Percentiles rank a stretch among this genome's conserved stretches.
Conservation (phyloP, 2,797 vertebrate genomes). For the Pangasius mekongensis region DNA sequence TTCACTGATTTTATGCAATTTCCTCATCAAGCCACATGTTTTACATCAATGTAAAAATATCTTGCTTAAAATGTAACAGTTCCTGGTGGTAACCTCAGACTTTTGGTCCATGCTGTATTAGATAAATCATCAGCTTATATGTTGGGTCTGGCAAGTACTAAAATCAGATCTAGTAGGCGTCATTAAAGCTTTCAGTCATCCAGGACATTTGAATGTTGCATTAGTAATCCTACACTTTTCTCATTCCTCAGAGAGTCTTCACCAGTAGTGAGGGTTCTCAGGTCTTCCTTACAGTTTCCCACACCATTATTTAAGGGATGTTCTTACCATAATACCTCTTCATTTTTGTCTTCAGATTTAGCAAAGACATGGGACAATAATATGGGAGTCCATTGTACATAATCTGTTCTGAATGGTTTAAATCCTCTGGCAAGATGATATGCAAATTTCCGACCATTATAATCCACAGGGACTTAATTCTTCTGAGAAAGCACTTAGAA, state of each 20-base stretch:
- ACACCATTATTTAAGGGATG: neutral
- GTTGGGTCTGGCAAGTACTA: neutral
- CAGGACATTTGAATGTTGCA: neutral
- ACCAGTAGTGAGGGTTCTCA: neutral
- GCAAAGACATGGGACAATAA: neutral
- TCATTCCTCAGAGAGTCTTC: neutral
- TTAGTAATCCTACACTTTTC: neutral
- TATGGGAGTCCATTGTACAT: neutral
- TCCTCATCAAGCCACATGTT: neutral
- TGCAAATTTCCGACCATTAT: neutral
- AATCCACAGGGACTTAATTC: neutral
- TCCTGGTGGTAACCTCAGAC: neutral
- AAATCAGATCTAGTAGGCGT: neutral
- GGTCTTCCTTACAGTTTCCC: neutral
- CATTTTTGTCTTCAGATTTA: neutral
- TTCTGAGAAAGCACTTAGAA: slow-evolving; percentile 8
- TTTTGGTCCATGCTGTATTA: neutral
- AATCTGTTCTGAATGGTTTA: neutral
- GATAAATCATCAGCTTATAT: neutral
- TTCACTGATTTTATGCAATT: neutral
- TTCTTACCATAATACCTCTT: neutral
- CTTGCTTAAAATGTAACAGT: neutral
- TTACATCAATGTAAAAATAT: neutral
- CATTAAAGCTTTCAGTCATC: neutral
- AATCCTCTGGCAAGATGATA: neutral